Conservation (phyloP, 2,113 vertebrate species). For the Cebidichthys violaceus region DNA sequence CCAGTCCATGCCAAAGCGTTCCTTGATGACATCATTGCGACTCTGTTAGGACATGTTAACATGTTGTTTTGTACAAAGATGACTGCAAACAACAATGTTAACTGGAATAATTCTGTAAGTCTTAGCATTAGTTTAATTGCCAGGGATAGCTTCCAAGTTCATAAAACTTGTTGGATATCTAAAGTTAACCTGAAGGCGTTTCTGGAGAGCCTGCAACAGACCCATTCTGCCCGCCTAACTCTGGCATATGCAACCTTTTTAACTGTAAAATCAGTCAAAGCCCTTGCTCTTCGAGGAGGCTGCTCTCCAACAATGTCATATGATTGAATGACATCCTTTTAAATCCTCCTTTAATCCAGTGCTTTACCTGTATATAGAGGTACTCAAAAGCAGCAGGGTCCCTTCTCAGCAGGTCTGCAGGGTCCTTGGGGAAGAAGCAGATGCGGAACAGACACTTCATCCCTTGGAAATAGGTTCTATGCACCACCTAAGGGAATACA, state of each 20-base stretch:
- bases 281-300: neutral
- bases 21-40: conserved; percentile 97
- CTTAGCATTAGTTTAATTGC: conserved; percentile 9
- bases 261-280: conserved; percentile 3
- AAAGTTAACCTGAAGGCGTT: conserved; percentile 7
- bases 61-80: conserved; percentile 9
- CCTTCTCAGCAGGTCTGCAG: conserved; percentile 91
- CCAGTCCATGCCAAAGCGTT: conserved; percentile 94
- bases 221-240: neutral
- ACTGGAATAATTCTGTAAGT: neutral
- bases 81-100: conserved; percentile 2
- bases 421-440: conserved; percentile 99
- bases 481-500: conserved; percentile 90
- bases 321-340: conserved; percentile 37
- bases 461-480: conserved; percentile 97
- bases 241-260: neutral
- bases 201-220: neutral
- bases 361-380: conserved; percentile 94
- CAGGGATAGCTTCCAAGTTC: neutral
- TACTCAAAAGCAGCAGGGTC: conserved; percentile 98
- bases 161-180: neutral
- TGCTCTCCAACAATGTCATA: conserved; percentile 16
- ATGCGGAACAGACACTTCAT: conserved; percentile 98
- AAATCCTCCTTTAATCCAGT: conserved; percentile 44
- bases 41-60: conserved; percentile 82